These are phyloP conservation scores for Calameuta pallipes DNA, from an alignment of 2,888 invertebrate genomes.

Conservation along the genomic window DNA sequence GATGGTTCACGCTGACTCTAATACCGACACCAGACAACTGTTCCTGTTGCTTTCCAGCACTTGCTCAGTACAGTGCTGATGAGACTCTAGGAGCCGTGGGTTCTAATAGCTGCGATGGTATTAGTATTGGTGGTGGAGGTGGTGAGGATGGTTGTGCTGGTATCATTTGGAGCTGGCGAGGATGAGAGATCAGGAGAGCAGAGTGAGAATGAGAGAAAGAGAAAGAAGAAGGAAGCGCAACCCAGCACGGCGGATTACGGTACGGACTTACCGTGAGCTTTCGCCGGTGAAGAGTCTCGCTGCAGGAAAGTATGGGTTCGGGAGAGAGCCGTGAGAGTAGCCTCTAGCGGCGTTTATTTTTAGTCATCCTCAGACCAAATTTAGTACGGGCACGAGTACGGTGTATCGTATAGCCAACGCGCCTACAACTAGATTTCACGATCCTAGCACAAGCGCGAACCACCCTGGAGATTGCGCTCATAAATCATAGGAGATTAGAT, in stretches of 20 bases:
- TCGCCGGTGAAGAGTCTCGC: slow-evolving; percentile 41
- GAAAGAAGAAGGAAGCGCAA: slow-evolving; percentile 11
- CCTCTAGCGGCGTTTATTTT: slow-evolving; percentile 54
- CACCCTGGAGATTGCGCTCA: not conserved
- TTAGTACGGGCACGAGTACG: slow-evolving; percentile 57
- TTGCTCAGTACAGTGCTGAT: not conserved
- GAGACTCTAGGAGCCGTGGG: not conserved
- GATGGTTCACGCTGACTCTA: not conserved
- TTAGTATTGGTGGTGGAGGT: slow-evolving; percentile 29
- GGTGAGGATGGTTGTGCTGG: slow-evolving; percentile 25
- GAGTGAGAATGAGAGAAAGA: slow-evolving; percentile 19
- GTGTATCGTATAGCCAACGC: slow-evolving; percentile 59
- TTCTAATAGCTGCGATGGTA: slow-evolving; percentile 8
- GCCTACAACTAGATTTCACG: slow-evolving; percentile 37
- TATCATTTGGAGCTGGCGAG: slow-evolving; percentile 18
- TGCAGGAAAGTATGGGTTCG: slow-evolving; percentile 40
- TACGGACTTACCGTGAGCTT: slow-evolving; percentile 49
- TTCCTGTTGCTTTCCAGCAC: not conserved
- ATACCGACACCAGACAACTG: not conserved
- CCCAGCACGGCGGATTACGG: not conserved
- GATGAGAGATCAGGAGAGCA: not conserved
- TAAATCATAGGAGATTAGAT: not conserved
- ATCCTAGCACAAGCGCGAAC: slow-evolving; percentile 3
- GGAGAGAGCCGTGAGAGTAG: slow-evolving; percentile 37
- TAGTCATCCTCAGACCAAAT: slow-evolving; percentile 62